These are phyloP conservation scores for Adelges cooleyi DNA, from an alignment of 1,140 invertebrate genomes.

Conservation along the genomic window DNA sequence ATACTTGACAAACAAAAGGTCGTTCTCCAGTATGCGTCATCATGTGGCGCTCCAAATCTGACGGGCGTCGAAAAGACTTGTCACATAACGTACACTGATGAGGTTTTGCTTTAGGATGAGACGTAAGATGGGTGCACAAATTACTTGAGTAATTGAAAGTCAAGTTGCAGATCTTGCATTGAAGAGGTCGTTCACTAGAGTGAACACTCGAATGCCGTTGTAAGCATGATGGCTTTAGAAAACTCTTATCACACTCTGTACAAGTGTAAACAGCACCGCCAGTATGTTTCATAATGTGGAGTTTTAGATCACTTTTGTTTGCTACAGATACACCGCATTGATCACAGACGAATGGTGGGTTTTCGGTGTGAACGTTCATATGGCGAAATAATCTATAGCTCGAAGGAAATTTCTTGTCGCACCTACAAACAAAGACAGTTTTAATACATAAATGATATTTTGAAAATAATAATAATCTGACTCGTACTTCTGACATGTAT, in stretches of 20 bases:
- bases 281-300: conserved; percentile 31
- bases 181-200: conserved; percentile 33
- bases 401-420: conserved; percentile 27
- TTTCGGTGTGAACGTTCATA: conserved; percentile 29
- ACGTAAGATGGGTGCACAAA: conserved; percentile 35
- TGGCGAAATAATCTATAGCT: conserved; percentile 29
- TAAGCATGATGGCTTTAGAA: conserved; percentile 32
- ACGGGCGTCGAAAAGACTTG: conserved; percentile 38
- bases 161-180: conserved; percentile 34
- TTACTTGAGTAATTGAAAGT: conserved; percentile 33
- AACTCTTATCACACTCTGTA: conserved; percentile 30
- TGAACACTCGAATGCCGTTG: conserved; percentile 31
- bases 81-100: conserved; percentile 41
- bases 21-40: conserved; percentile 62
- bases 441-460: conserved; percentile 7
- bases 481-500: conserved; percentile 24
- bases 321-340: conserved; percentile 28
- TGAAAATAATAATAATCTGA: background rate
- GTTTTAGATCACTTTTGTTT: conserved; percentile 31
- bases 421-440: conserved; percentile 2
- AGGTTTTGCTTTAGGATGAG: conserved; percentile 41
- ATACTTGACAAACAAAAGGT: conserved; percentile 43
- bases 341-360: conserved; percentile 29
- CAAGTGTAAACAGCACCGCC: conserved; percentile 29
- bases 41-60: conserved; percentile 57